Percentiles rank a stretch among this genome's conserved stretches.
Evolutionary conservation across 2,888 invertebrate species (phyloP).

Genomic region (Scaptomyza flava): DNA sequence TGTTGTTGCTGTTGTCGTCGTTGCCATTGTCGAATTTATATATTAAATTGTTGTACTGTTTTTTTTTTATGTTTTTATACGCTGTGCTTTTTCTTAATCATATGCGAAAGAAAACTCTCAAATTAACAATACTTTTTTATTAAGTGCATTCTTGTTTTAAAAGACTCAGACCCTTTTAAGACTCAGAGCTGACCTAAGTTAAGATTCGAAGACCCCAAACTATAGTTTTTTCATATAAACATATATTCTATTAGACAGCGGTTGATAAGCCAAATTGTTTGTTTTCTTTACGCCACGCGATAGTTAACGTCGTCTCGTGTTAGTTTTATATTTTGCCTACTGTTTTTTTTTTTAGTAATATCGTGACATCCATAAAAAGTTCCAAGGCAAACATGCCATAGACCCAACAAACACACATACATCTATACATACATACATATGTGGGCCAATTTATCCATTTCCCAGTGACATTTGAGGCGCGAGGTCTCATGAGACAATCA

Average conservation of each 20-base stretch:
- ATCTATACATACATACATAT: constrained; percentile 11
- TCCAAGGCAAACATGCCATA: constrained; percentile 45
- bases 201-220: neutral
- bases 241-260: constrained; percentile 34
- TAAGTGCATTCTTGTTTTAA: constrained; percentile 18
- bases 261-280: constrained; percentile 59
- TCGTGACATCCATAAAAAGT: constrained; percentile 46
- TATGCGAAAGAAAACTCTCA: constrained; percentile 33
- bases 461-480: constrained; percentile 39
- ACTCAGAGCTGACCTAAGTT: neutral
- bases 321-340: constrained; percentile 1
- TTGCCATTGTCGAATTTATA: constrained; percentile 47
- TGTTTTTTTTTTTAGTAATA: constrained; percentile 15
- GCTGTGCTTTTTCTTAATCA: constrained; percentile 38
- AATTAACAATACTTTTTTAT: constrained; percentile 37
- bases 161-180: neutral
- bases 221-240: neutral
- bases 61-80: neutral
- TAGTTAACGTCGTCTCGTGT: constrained; percentile 36
- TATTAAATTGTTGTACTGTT: constrained; percentile 42
- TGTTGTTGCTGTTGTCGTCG: constrained; percentile 13
- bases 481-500: constrained; percentile 50
- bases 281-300: constrained; percentile 53
- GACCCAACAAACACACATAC: neutral
- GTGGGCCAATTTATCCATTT: constrained; percentile 37